These are phyloP conservation scores for Phymastichus coffea DNA, from an alignment of 1,140 invertebrate genomes.

Conservation along the genomic window DNA sequence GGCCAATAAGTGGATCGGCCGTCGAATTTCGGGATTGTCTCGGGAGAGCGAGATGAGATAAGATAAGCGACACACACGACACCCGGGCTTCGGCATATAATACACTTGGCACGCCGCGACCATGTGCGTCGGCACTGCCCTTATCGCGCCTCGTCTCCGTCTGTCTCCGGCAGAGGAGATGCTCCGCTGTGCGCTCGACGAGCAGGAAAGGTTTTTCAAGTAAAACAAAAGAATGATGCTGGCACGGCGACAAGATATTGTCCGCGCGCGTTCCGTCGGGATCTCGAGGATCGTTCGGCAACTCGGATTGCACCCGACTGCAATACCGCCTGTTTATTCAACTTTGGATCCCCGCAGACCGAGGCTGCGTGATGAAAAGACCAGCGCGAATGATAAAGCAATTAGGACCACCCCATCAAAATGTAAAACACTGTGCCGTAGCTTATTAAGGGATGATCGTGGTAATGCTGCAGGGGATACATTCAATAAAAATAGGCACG, in stretches of 20 bases:
- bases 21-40: too few relatives aligned
- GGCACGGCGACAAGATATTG: slow-evolving; percentile 40
- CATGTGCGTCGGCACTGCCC: slow-evolving; percentile 43
- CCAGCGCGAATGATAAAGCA: slow-evolving; percentile 3
- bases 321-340: too few relatives aligned
- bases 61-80: slow-evolving; percentile 46
- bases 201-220: too few relatives aligned
- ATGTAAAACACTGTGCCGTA: slow-evolving; percentile 19
- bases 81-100: not conserved
- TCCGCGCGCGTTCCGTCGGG: too few relatives aligned
- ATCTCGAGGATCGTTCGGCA: too few relatives aligned
- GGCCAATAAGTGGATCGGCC: too few relatives aligned
- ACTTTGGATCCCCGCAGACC: not conserved
- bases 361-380: not conserved
- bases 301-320: too few relatives aligned
- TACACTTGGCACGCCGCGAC: not conserved
- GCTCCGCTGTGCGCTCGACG: too few relatives aligned
- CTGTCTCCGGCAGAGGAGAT: too few relatives aligned
- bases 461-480: too few relatives aligned
- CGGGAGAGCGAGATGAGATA: too few relatives aligned
- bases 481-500: too few relatives aligned
- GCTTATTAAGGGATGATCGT: slow-evolving; percentile 16
- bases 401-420: slow-evolving; percentile 30
- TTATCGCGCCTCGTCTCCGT: slow-evolving; percentile 34
- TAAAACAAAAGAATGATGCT: slow-evolving; percentile 57